These are phyloP conservation scores for Nudaria mundana DNA, from an alignment of 2,888 invertebrate species.

Conservation along the genomic window DNA sequence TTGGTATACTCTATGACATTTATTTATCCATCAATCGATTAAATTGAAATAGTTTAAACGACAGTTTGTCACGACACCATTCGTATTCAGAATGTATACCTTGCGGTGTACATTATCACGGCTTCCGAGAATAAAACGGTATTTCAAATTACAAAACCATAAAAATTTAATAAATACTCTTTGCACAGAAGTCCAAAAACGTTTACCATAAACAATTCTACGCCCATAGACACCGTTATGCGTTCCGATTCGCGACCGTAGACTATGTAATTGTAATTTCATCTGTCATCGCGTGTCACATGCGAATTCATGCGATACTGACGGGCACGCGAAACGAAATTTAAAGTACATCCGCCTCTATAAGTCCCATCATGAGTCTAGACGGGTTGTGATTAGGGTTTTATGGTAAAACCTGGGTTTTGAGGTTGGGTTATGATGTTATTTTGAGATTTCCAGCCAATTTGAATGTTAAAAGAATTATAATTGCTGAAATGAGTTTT, in stretches of 20 bases:
- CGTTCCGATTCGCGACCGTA: conserved; percentile 23
- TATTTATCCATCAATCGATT: too few species aligned
- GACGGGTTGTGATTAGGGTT: conserved; percentile 16
- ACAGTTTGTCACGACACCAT: too few species aligned
- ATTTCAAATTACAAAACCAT: not conserved
- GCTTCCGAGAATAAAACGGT: not conserved
- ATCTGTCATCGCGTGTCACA: conserved; percentile 25
- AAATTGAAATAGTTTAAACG: too few species aligned
- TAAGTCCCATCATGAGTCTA: conserved; percentile 19
- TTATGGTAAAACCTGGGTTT: not conserved
- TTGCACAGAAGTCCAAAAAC: conserved; percentile 2
- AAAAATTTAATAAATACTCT: not conserved
- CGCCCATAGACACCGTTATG: conserved; percentile 27
- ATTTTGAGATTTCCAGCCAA: too few species aligned
- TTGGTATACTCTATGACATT: too few species aligned
- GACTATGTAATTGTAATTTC: conserved; percentile 21
- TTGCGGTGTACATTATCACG: too few species aligned
- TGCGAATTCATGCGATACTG: conserved; percentile 29
- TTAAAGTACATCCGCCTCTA: conserved; percentile 16
- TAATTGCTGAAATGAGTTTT: too few species aligned
- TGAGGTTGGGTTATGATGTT: not conserved
- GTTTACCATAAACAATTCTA: conserved; percentile 1
- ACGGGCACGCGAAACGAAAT: conserved; percentile 15
- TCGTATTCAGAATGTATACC: too few species aligned
- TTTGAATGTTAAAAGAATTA: too few species aligned